A percentile compares a stretch with the other conserved stretches of the same genome.
These are phyloP conservation scores for Drosophila tropicalis DNA, from an alignment of 1,140 invertebrate genomes.

Conservation along the genomic window DNA sequence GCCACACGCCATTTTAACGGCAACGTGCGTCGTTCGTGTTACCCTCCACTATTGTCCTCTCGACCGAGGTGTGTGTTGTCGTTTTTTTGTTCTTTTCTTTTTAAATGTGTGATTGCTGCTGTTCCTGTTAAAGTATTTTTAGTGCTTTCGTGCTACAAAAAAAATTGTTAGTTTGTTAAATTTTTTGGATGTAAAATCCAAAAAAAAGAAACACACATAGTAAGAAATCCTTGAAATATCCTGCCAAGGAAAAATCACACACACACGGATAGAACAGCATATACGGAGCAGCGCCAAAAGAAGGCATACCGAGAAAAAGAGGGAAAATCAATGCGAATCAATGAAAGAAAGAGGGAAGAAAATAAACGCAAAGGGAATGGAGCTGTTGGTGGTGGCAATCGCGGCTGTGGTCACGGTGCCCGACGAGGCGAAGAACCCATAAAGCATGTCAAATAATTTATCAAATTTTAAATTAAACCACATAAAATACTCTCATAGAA, in stretches of 20 bases:
- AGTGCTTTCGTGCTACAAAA: slow-evolving; percentile 66
- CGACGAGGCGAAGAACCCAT: slow-evolving; percentile 35
- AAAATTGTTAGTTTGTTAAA: slow-evolving; percentile 53
- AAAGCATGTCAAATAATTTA: slow-evolving; percentile 65
- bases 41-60: background rate
- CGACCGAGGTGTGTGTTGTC: slow-evolving; percentile 18
- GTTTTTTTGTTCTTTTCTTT: slow-evolving; percentile 31
- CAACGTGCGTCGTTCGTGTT: slow-evolving; percentile 40
- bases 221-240: slow-evolving; percentile 63
- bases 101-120: slow-evolving; percentile 16
- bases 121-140: slow-evolving; percentile 56
- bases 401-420: too few relatives aligned
- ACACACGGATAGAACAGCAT: slow-evolving; percentile 17
- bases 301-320: slow-evolving; percentile 32
- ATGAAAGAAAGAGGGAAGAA: slow-evolving; percentile 44
- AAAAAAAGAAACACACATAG: background rate
- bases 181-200: slow-evolving; percentile 61
- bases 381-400: too few relatives aligned
- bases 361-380: background rate
- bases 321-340: slow-evolving; percentile 69
- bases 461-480: slow-evolving; percentile 59
- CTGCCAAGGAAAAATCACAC: slow-evolving; percentile 28
- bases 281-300: slow-evolving; percentile 24
- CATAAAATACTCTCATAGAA: slow-evolving; percentile 24
- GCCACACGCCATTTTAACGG: slow-evolving; percentile 43